Base-by-base conservation (phyloP, 2,113 vertebrate genomes). In the Oreocharis arfaki region DNA sequence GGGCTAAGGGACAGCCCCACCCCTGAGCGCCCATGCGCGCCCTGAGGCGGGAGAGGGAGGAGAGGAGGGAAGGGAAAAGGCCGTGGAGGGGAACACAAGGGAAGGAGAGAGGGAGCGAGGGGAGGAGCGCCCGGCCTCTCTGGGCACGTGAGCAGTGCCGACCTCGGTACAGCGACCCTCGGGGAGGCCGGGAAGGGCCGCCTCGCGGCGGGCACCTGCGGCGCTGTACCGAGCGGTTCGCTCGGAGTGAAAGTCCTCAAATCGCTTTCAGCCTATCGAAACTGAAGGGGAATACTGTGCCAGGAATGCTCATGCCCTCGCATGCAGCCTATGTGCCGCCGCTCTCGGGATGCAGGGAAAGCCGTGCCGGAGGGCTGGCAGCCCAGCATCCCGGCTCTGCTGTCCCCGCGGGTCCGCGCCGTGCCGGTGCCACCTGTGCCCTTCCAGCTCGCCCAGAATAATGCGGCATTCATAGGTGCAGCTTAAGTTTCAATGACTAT, bases 21-120 rank as follows among this genome's bases (percentile, higher is more conserved):
- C n/a, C 19, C 13, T 4, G 16, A 12, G 46, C 18, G 13, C 2
- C 26, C 0, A 20, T 4, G 61, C 16, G 28, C 8, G 6, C 14
- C 3, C 12, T 1, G 21, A 22, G 26, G 32, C 11, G 17, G 52
- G 32, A 32, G 21, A 13, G 24, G 10, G 23, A 23, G 10, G 12
- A 2, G 22, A 22, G 8, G 18, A 7, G 20, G 41, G 11, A 7
- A 4, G 16, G 10, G 11, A 7, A 1, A 5, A 1, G 26, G 75
- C 2, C 0, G 1, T 0, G 18, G 28, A 9, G 28, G 11, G 27
- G 27, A 12, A 1, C 8, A 3, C 1, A 3, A 4, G 12, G n/a
- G 28, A 28, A 18, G 22, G 37, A n/a, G 30, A 26, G 1, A 4
- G 14, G 39, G 23, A 46, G 26, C 4, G 5, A 23, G 23, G 8